Evolutionary conservation across 2,888 invertebrate genomes (phyloP), one percentile per base, ranked within the genome.

Genomic region (Pseudeuparius sepicola): DNA sequence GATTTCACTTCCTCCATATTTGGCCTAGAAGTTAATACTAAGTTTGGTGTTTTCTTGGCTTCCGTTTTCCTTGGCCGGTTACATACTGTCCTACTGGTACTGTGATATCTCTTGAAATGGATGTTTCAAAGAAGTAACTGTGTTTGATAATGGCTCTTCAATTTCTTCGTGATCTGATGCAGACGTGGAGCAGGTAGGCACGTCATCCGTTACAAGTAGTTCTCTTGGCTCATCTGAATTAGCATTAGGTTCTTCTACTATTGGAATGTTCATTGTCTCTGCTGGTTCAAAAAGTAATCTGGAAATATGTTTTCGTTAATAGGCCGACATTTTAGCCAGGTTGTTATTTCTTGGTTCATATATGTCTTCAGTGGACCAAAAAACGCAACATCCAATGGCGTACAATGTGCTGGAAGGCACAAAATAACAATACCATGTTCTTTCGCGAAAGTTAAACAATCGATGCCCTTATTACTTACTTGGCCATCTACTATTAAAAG

Each of bases 1-100:
- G 14, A 6, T 29, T 29, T 29, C 15, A 29, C 29, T 15, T 29
- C 14, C 15, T 29, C 6, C 14, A 29, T 29, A 14, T 29, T 29
- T 6, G 29, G 10, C 5, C 14, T 29, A 14, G 29, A 29, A 29
- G 29, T 29, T 14, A 29, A 14, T 6, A 29, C 29, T 6, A 29
- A 12, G n/a, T n/a, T 6, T 14, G 13, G 29, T 9, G 6, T 16
- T 29, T 5, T 12, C 10, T 29, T n/a, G n/a, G n/a, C n/a, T n/a
- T n/a, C n/a, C 6, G 5, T 25, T 25, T 25, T 6, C 26, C 6
- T 25, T 25, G 26, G 7, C 11, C 26, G 11, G 9, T 5, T 6
- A 25, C 26, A 25, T 25, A 25, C 11, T 7, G 9, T 25, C 6
- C 26, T n/a, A 7, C 9, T 6, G 26, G 26, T 10, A 25, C 6